These are phyloP conservation scores for Agonopterix heracliana DNA, from an alignment of 2,888 invertebrate genomes.

Conservation along the genomic window DNA sequence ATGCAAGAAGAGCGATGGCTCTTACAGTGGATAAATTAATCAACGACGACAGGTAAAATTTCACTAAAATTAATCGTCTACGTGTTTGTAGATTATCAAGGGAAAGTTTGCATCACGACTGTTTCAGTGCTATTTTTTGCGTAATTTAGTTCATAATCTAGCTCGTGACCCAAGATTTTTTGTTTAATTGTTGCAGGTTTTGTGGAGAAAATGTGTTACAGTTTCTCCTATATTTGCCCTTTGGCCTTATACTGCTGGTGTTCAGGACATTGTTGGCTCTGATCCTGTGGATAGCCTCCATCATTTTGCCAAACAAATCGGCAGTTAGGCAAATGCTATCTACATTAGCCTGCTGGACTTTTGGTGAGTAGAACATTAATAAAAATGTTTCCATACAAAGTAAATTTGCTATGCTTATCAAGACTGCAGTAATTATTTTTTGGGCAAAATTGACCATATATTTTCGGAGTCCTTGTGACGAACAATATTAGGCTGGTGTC, in stretches of 20 bases:
- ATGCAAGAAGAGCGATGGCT: slow-evolving; percentile 41
- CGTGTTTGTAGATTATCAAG: slow-evolving; percentile 33
- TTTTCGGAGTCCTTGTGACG: not conserved
- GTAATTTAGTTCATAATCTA: not conserved
- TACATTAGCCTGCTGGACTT: slow-evolving; percentile 76
- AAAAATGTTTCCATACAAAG: too few relatives aligned
- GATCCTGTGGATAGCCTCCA: slow-evolving; percentile 73
- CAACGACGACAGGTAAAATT: slow-evolving; percentile 61
- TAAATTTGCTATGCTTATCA: too few relatives aligned
- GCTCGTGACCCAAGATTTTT: not conserved
- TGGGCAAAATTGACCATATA: not conserved
- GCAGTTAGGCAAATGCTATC: slow-evolving; percentile 71
- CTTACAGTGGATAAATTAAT: slow-evolving; percentile 62
- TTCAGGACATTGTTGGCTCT: slow-evolving; percentile 69
- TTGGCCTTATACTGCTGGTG: slow-evolving; percentile 71
- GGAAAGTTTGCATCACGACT: slow-evolving; percentile 42
- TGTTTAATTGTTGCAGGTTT: slow-evolving; percentile 55
- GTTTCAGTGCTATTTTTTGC: not conserved
- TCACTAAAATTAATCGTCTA: slow-evolving; percentile 15
- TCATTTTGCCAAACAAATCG: slow-evolving; percentile 74
- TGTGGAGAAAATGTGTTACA: slow-evolving; percentile 68
- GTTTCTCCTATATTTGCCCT: slow-evolving; percentile 73
- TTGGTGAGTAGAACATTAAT: slow-evolving; percentile 51
- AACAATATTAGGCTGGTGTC: too few relatives aligned
- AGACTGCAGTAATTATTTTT: too few relatives aligned